Conservation (phyloP, 2,113 vertebrate genomes). For the Zosterops hypoxanthus region DNA sequence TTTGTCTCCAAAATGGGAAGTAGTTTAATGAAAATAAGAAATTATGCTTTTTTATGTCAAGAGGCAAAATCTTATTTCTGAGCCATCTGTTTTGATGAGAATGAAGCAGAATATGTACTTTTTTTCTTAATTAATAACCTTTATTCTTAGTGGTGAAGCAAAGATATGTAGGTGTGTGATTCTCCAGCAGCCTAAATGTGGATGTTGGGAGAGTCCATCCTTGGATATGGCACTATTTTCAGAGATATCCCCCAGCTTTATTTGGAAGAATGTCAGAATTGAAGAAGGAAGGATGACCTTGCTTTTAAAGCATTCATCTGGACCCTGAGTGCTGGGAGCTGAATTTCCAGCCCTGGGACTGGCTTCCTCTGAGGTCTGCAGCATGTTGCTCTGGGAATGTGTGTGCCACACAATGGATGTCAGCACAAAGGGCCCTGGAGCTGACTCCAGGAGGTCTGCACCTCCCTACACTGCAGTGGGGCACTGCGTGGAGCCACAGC, state of each 20-base stretch:
- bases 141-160: not conserved
- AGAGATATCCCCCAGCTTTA: not conserved
- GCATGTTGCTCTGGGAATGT: not conserved
- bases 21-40: not conserved
- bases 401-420: not conserved
- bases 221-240: not conserved
- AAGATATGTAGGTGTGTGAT: not conserved
- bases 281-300: not conserved
- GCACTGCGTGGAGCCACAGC: rapidly evolving
- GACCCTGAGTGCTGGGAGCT: not conserved
- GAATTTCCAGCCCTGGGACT: not conserved
- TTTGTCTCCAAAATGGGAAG: not conserved
- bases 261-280: not conserved
- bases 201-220: not conserved
- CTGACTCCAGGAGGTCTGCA: not conserved
- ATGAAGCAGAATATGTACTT: not conserved
- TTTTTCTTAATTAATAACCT: not conserved
- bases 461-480: rapidly evolving
- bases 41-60: not conserved
- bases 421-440: not conserved
- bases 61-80: not conserved
- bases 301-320: conserved; percentile 6
- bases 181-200: not conserved
- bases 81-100: not conserved
- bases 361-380: conserved; percentile 2